Percentiles rank a stretch among this genome's conserved stretches.
These are phyloP conservation scores for Vesta saturnalis DNA, from an alignment of 2,888 invertebrate species.

Conservation along the genomic window DNA sequence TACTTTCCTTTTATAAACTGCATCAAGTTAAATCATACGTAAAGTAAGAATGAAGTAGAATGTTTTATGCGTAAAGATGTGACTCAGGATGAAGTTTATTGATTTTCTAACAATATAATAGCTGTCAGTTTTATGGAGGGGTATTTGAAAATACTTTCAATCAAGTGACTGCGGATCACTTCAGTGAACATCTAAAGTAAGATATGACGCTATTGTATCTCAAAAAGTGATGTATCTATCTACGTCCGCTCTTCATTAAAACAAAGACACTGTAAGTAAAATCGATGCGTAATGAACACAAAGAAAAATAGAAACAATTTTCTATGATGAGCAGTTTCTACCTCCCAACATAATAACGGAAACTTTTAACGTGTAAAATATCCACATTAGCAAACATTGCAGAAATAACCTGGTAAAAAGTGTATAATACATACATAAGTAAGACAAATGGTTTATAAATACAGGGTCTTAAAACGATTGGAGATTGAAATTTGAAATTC, in stretches of 20 bases:
- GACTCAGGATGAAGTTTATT: not conserved
- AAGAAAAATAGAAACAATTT: not conserved
- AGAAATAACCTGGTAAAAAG: no score
- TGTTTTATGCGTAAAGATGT: no score
- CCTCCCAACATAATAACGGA: not conserved
- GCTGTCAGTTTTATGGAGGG: not conserved
- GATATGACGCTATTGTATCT: not conserved
- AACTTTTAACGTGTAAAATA: no score
- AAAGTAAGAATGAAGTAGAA: no score
- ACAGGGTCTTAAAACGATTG: no score
- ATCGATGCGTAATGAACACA: not conserved
- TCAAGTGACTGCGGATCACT: not conserved
- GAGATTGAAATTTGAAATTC: no score
- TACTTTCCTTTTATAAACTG: no score
- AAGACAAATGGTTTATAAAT: not conserved
- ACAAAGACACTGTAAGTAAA: not conserved
- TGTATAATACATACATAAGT: not conserved
- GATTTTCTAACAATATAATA: not conserved
- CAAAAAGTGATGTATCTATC: not conserved
- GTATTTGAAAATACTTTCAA: not conserved
- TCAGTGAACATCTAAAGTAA: not conserved
- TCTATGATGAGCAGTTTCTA: no score
- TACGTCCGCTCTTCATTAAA: not conserved
- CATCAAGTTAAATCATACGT: no score
- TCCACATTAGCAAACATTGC: no score